Evolutionary conservation across 2,797 vertebrate genomes (phyloP), one percentile per base, ranked within the genome.

Genomic region (Enteromius thamalakanensis): DNA sequence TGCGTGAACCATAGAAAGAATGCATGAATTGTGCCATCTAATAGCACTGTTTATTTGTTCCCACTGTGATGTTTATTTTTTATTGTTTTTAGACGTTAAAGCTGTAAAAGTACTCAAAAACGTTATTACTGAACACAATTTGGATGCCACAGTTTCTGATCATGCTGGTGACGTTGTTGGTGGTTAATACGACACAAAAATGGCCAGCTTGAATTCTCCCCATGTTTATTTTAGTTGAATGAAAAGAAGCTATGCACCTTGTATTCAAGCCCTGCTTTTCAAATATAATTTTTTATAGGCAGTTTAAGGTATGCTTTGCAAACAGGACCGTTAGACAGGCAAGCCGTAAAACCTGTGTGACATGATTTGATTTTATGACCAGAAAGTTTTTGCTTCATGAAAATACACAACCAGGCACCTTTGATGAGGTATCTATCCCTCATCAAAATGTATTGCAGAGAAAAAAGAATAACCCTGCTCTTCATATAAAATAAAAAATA

Each of bases 391-490:
- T 62, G 23, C 58, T 62, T 62, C 14, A 62, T 29, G 23, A 6
- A 29, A 60, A 60, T 60, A 9, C 32, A 42, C 53, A 76, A 26
- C n/a, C n/a, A n/a, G n/a, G n/a, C n/a, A n/a, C n/a, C n/a, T n/a
- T n/a, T n/a, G n/a, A n/a, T n/a, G n/a, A n/a, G n/a, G n/a, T n/a
- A n/a, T n/a, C n/a, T n/a, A n/a, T 15, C 15, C 34, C 26, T 70
- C 15, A 58, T 80, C 65, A 58, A 45, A 70, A 70, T 26, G 45
- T 34, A 80, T 29, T 80, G 23, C 51, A 45, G 78, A 69, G 4
- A 80, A 70, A 80, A 32, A 45, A n/a, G 0, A 71, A 45, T 70
- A 47, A 10, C 17, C 10, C 6, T n/a, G 5, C 29, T 34, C 26
- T n/a, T n/a, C n/a, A n/a, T n/a, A n/a, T n/a, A n/a, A n/a, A n/a